Conservation (phyloP, 2,888 invertebrate genomes). For the Zygothrica quintamaculata region DNA sequence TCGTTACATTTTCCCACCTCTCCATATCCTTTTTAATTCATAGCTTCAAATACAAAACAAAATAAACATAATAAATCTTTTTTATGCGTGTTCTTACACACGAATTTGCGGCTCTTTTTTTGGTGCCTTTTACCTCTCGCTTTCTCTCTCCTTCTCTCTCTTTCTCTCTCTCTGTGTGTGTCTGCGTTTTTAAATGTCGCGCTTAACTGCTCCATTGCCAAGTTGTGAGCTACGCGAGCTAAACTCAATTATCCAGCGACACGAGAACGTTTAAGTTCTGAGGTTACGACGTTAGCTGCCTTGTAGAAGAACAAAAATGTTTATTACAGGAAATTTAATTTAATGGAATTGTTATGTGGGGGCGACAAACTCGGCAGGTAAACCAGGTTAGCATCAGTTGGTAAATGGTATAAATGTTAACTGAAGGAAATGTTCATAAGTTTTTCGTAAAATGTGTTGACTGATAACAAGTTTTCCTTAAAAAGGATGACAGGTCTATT, state of each 20-base stretch:
- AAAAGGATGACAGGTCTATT: background rate
- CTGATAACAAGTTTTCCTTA: slow-evolving; percentile 14
- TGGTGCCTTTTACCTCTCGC: slow-evolving; percentile 31
- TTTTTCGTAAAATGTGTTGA: slow-evolving; percentile 23
- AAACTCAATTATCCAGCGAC: slow-evolving; percentile 69
- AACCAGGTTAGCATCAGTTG: slow-evolving; percentile 12
- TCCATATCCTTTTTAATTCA: slow-evolving; percentile 25
- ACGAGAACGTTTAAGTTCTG: slow-evolving; percentile 44
- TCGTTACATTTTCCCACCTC: slow-evolving; percentile 23
- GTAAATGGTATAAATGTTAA: slow-evolving; percentile 45
- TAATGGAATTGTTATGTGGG: slow-evolving; percentile 51
- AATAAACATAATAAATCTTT: slow-evolving; percentile 55
- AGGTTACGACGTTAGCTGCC: slow-evolving; percentile 20
- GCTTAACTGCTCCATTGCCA: slow-evolving; percentile 25
- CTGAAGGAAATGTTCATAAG: slow-evolving; percentile 37
- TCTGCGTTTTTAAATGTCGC: background rate
- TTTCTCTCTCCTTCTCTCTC: background rate
- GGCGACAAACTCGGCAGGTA: slow-evolving; percentile 16
- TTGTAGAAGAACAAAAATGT: slow-evolving; percentile 54
- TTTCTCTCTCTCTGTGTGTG: slow-evolving; percentile 3
- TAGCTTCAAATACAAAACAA: slow-evolving; percentile 26
- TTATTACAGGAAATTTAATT: slow-evolving; percentile 71
- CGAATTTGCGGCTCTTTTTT: slow-evolving; percentile 51
- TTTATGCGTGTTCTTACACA: slow-evolving; percentile 44
- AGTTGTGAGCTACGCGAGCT: slow-evolving; percentile 55